Conservation (phyloP, 2,888 invertebrate species). For the Phaonia tiefii region DNA sequence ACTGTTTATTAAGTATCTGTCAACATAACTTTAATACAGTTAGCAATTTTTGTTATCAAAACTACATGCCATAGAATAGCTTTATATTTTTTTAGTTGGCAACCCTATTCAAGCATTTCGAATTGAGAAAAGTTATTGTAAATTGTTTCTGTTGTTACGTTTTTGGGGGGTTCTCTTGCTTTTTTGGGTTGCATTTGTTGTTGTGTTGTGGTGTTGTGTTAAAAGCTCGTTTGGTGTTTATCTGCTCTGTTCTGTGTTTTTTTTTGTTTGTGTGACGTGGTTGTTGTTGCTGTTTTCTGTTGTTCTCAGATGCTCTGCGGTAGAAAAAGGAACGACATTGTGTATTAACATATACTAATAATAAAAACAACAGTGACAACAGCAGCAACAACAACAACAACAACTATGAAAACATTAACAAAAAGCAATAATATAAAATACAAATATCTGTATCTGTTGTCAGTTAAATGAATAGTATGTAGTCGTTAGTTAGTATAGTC, state of each 20-base stretch:
- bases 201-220: constrained; percentile 22
- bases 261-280: constrained; percentile 22
- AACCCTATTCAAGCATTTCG: no score
- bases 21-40: no score
- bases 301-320: constrained; percentile 52
- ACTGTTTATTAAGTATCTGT: no score
- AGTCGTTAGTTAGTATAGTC: constrained; percentile 62
- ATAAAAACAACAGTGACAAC: constrained; percentile 51
- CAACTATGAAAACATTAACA: constrained; percentile 69
- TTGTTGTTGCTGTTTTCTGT: constrained; percentile 56
- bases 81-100: no score
- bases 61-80: no score
- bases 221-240: constrained; percentile 44
- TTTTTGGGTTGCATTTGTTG: constrained; percentile 4
- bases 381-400: constrained; percentile 52
- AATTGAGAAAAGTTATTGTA: no score
- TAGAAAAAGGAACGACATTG: constrained; percentile 55
- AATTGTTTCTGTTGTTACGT: no score
- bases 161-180: no score
- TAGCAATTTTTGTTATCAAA: no score
- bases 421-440: constrained; percentile 70
- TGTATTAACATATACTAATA: constrained; percentile 71
- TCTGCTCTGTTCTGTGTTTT: constrained; percentile 40
- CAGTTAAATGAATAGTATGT: no score
- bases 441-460: constrained; percentile 68